Base-by-base conservation (phyloP, 2,888 invertebrate species). In the Papilio elwesi region DNA sequence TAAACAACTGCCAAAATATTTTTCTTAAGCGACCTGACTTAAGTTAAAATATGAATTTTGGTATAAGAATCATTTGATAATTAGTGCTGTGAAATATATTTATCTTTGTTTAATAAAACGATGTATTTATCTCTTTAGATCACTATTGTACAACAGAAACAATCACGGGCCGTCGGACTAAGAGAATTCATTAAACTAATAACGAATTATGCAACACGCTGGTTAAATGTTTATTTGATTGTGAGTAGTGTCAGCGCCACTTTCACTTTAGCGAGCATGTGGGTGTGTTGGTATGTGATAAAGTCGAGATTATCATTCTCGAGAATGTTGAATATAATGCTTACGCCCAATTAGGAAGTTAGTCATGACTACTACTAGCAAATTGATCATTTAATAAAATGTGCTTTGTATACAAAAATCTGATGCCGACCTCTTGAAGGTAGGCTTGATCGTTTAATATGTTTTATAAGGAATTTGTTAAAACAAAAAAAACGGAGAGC, bases 151-250 rank as follows among this genome's bases (percentile, higher is more conserved):
- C 51, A 51, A 65, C 26, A 65, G 65, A 69, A 73, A 65, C 57
- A 73, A 64, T 57, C 52, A 65, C 48, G 57, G 68, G 36, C 77
- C 76, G 74, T 68, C 74, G 67, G 74, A 76, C 76, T 79, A 83
- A 83, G 84, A 82, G 76, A 77, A 75, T 82, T 79, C 83, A 83
- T 85, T 80, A 85, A 85, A 85, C 87, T 86, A 86, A 89, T 88
- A 83, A 81, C 77, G 74, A 76, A 83, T 92, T 92, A 84, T 86
- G 78, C 87, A 92, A 92, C 80, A 81, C 83, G 78, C 81, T 82
- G 86, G 87, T 89, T 90, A 88, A 89, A 83, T 90, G 90, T 91
- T 90, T 89, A 89, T 91, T 87, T 87, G 90, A 90, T 90, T 91
- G 91, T 90, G 83, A 84, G 83, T 26, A 26, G 26, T 79, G 85